These are phyloP conservation scores for Otis tarda DNA, from an alignment of 2,113 vertebrate genomes.

Conservation along the genomic window DNA sequence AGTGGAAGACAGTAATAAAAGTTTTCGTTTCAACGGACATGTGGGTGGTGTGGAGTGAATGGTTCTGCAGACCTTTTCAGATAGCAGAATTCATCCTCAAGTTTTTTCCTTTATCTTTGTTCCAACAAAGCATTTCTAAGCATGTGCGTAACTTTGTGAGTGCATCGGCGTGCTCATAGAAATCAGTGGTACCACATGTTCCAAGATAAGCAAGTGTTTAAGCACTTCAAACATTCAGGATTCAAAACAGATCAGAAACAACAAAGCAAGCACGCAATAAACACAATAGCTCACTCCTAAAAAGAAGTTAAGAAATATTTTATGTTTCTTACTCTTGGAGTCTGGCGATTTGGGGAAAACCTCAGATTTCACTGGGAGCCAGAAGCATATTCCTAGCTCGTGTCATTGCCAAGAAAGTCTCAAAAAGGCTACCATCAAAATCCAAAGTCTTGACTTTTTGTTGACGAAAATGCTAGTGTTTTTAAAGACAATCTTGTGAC, in stretches of 20 bases:
- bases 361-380: neutral
- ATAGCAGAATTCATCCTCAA: neutral
- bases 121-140: neutral
- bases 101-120: neutral
- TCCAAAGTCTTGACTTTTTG: neutral
- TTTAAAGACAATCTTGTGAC: neutral
- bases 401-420: neutral
- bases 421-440: neutral
- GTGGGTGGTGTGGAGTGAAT: neutral
- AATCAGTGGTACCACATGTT: neutral
- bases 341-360: neutral
- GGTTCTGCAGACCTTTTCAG: neutral
- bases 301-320: neutral
- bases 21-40: neutral
- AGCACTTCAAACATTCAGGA: neutral
- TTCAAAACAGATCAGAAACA: neutral
- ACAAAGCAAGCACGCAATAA: neutral
- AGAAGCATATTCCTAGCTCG: neutral
- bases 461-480: neutral
- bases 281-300: neutral
- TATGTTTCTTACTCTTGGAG: neutral
- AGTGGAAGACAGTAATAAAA: neutral
- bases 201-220: neutral
- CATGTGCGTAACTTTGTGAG: neutral
- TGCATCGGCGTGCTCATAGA: neutral